Evolutionary conservation across 2,888 invertebrate species (phyloP), one percentile per base, ranked within the genome.

Genomic region (Cryptus armator): DNA sequence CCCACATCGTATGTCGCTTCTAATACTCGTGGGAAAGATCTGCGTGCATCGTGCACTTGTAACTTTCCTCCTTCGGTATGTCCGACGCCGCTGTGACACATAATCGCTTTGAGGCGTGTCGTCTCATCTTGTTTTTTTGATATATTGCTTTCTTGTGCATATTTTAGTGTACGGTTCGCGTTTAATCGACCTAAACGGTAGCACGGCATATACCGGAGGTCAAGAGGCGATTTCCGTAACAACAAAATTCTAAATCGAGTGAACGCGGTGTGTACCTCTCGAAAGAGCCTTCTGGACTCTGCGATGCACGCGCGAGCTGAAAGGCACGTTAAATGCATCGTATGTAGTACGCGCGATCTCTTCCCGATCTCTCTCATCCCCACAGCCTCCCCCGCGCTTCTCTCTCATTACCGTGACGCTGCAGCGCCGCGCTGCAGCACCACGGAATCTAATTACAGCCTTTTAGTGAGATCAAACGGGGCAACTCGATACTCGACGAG

Each of bases 51-150:
- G 24, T 81, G 62, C 43, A 66, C 79, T 76, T 59, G 79, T 19
- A 79, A 76, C 59, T 75, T 70, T 56, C 59, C 66, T 53, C 59
- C 74, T 72, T 56, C 32, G 51, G n/a, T 24, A 71, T 46, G 9
- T 37, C 37, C 37, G 37, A 37, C 71, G 43, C 71, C 51, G 59
- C 51, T 67, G 74, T 74, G 79, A 62, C 68, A 32, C 75, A 46
- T 82, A 85, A 85, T 82, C 72, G 79, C 79, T 79, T 80, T 76
- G 75, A 72, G 79, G 79, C 85, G 62, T 84, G 75, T 64, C 59
- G 19, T 10, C 48, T n/a, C 53, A 62, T 66, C 56, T 12, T 66
- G 29, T 44, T 68, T 43, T 24, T 32, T 46, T 48, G n/a, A 46
- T 32, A 10, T 14, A 12, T 48, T 75, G 29, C 32, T 19, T 37